These are phyloP conservation scores for Astreopora myriophthalma DNA, from an alignment of 64 coral and sea anemone species.

Conservation along the genomic window DNA sequence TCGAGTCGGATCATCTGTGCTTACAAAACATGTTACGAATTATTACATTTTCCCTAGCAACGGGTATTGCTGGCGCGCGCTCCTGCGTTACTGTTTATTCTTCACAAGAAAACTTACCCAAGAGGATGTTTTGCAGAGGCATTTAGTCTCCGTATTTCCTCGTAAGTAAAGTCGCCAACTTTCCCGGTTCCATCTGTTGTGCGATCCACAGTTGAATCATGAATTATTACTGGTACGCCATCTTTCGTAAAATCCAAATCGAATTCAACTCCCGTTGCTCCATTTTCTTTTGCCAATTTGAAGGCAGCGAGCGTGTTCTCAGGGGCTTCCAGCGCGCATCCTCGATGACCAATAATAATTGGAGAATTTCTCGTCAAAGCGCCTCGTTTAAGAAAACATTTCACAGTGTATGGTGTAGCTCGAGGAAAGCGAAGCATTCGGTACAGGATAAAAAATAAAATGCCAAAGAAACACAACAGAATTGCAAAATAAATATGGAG, in stretches of 20 bases:
- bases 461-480: conserved; percentile 62
- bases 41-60: too few species aligned
- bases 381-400: conserved; percentile 82
- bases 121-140: conserved; percentile 69
- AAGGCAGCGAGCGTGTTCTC: conserved; percentile 91
- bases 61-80: too few species aligned
- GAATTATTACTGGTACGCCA: conserved; percentile 96
- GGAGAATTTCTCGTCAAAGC: conserved; percentile 68
- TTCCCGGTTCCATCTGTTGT: conserved; percentile 87
- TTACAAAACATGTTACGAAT: too few species aligned
- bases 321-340: conserved; percentile 73
- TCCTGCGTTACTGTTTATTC: too few species aligned
- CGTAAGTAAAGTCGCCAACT: conserved; percentile 71
- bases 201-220: conserved; percentile 84
- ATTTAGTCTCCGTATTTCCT: conserved; percentile 65
- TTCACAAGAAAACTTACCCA: conserved; percentile 50
- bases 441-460: conserved; percentile 71
- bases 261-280: conserved; percentile 82
- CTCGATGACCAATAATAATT: conserved; percentile 76
- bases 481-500: conserved; percentile 84
- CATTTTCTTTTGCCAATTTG: conserved; percentile 86
- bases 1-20: too few species aligned
- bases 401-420: conserved; percentile 83
- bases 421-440: conserved; percentile 87
- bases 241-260: conserved; percentile 95